Conservation (phyloP, 2,113 vertebrate species). For the Ictidomys tridecemlineatus region DNA sequence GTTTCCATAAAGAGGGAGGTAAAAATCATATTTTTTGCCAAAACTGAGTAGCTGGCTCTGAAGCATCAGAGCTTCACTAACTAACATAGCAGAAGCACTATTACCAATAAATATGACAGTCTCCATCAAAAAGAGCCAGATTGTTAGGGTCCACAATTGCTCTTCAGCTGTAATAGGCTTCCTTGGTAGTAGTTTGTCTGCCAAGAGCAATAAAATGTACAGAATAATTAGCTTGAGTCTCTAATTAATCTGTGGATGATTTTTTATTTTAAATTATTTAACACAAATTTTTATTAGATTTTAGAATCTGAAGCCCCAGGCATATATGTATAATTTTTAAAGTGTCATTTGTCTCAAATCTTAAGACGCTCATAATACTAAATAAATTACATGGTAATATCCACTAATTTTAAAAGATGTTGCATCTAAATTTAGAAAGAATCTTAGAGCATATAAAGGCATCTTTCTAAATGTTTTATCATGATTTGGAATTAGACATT, state of each 20-base stretch:
- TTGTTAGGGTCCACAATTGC: neutral
- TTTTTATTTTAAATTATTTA: slow-evolving; percentile 78
- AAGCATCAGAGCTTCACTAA: neutral
- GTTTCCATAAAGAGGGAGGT: neutral
- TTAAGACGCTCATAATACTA: slow-evolving; percentile 51
- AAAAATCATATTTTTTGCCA: neutral
- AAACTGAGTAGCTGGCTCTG: neutral
- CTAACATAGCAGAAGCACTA: slow-evolving; percentile 32
- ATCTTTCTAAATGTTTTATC: slow-evolving; percentile 6
- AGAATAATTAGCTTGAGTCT: slow-evolving; percentile 59
- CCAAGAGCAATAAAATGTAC: slow-evolving; percentile 58
- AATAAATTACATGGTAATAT: slow-evolving; percentile 73
- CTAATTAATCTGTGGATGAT: slow-evolving; percentile 70
- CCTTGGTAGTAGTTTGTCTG: slow-evolving; percentile 16
- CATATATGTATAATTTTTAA: slow-evolving; percentile 71
- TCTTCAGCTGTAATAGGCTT: neutral
- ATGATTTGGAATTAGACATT: slow-evolving; percentile 17
- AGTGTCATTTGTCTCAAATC: slow-evolving; percentile 67
- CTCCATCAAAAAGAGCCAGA: neutral
- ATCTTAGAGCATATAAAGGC: neutral
- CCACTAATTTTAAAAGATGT: slow-evolving; percentile 33
- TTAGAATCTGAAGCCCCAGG: slow-evolving; percentile 49
- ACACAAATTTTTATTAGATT: slow-evolving; percentile 68
- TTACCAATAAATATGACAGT: neutral
- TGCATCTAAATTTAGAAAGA: slow-evolving; percentile 60